Conservation (phyloP, 2,113 vertebrate species). For the Pollimyrus isidori region DNA sequence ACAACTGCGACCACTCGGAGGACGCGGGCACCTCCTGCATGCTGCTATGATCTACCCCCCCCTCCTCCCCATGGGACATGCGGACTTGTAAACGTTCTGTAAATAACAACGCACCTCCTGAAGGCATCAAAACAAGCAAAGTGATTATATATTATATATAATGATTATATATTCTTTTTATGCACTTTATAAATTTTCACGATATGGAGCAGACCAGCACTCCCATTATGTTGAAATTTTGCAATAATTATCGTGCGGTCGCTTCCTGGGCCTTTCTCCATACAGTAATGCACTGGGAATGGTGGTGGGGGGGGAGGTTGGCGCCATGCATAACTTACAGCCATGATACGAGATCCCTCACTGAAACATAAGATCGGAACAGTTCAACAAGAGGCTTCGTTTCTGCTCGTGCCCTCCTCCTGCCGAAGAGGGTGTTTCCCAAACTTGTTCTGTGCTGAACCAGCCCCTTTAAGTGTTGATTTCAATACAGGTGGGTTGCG, state of each 20-base stretch:
- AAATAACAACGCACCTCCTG: constrained; percentile 54
- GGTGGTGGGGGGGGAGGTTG: background rate
- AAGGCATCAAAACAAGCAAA: constrained; percentile 32
- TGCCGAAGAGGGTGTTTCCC: background rate
- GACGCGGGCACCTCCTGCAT: constrained; percentile 78
- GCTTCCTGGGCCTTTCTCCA: constrained; percentile 19
- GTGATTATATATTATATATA: constrained; percentile 44
- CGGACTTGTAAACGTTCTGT: constrained; percentile 63
- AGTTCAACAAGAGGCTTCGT: background rate
- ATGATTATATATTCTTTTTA: constrained; percentile 53
- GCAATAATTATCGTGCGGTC: constrained; percentile 32
- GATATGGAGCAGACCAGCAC: constrained; percentile 37
- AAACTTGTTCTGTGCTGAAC: background rate
- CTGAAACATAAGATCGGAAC: background rate
- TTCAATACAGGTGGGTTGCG: background rate
- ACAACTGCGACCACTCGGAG: constrained; percentile 93
- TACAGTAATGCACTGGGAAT: constrained; percentile 9
- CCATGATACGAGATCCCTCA: constrained; percentile 16
- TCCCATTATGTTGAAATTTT: constrained; percentile 26
- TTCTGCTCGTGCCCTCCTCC: background rate
- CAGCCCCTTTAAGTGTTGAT: background rate
- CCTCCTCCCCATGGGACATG: background rate
- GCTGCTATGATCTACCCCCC: constrained; percentile 52
- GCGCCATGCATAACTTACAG: constrained; percentile 19
- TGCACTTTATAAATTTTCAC: constrained; percentile 65